Conservation (phyloP, 1,140 invertebrate species). For the Adoxophyes honmai region DNA sequence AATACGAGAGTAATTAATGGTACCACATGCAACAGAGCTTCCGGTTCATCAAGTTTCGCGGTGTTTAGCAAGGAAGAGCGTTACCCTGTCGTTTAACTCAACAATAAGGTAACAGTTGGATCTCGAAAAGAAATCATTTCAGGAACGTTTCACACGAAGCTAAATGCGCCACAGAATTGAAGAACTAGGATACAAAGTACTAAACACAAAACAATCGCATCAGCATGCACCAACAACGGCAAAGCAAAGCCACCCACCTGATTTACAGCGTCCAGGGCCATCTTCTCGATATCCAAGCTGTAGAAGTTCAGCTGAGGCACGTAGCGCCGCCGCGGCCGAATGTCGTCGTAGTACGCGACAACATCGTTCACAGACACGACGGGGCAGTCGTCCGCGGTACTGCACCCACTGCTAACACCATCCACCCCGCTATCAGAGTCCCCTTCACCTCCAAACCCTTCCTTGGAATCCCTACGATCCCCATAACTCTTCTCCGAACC, state of each 20-base stretch:
- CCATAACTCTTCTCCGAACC: conserved; percentile 63
- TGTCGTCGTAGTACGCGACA: conserved; percentile 72
- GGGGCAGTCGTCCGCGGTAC: conserved; percentile 67
- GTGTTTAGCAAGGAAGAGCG: too few relatives aligned
- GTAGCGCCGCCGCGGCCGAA: conserved; percentile 60
- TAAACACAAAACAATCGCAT: too few relatives aligned
- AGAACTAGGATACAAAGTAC: too few relatives aligned
- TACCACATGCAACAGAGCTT: too few relatives aligned
- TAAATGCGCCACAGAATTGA: too few relatives aligned
- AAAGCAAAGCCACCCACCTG: conserved; percentile 42
- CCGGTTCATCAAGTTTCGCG: too few relatives aligned
- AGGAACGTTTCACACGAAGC: too few relatives aligned
- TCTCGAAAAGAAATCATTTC: too few relatives aligned
- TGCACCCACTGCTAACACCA: conserved; percentile 62
- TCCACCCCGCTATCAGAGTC: conserved; percentile 68
- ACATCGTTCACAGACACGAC: conserved; percentile 74
- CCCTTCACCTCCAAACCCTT: conserved; percentile 59
- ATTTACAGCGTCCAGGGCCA: conserved; percentile 61
- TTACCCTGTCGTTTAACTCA: too few relatives aligned
- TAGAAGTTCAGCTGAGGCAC: conserved; percentile 82
- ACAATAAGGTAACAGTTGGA: too few relatives aligned
- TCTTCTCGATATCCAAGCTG: conserved; percentile 65
- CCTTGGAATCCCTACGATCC: conserved; percentile 60
- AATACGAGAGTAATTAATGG: too few relatives aligned
- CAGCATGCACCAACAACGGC: too few relatives aligned